Percentiles rank a stretch among this genome's conserved stretches.
Evolutionary conservation across 2,888 invertebrate species (phyloP).

Genomic region (Pterostichus niger): DNA sequence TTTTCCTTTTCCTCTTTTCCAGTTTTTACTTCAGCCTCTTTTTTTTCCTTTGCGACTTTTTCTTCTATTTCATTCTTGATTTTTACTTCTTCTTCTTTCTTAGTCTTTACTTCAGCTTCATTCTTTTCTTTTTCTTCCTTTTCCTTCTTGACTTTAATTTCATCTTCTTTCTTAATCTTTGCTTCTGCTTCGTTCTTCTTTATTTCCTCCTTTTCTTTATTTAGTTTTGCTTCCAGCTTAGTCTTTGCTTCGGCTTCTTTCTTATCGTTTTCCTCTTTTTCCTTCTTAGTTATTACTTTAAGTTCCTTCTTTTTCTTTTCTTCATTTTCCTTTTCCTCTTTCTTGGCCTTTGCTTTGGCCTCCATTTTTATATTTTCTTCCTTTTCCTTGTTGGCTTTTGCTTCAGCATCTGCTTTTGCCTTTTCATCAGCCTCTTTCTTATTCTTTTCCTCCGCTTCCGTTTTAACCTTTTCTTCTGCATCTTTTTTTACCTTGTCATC

Average conservation of each 20-base stretch:
- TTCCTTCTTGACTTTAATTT: conserved; percentile 67
- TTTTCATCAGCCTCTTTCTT: conserved; percentile 64
- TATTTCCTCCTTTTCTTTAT: conserved; percentile 72
- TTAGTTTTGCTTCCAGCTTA: conserved; percentile 49
- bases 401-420: conserved; percentile 21
- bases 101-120: conserved; percentile 67
- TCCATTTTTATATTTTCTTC: conserved; percentile 68
- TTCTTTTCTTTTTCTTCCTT: conserved; percentile 59
- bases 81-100: conserved; percentile 67
- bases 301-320: conserved; percentile 71
- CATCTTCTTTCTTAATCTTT: conserved; percentile 70
- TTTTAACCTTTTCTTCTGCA: conserved; percentile 52
- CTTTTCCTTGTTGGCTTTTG: background rate
- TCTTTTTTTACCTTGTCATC: conserved; percentile 69
- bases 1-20: conserved; percentile 69
- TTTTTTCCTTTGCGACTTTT: conserved; percentile 71
- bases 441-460: conserved; percentile 54
- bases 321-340: conserved; percentile 73
- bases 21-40: background rate
- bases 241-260: conserved; percentile 4
- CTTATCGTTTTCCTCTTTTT: conserved; percentile 54
- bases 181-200: conserved; percentile 73
- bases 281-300: conserved; percentile 49
- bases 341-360: conserved; percentile 66
- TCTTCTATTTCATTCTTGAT: conserved; percentile 68